Evolutionary conservation across 2,888 invertebrate genomes (phyloP).

Genomic region (Cactoblastis cactorum): DNA sequence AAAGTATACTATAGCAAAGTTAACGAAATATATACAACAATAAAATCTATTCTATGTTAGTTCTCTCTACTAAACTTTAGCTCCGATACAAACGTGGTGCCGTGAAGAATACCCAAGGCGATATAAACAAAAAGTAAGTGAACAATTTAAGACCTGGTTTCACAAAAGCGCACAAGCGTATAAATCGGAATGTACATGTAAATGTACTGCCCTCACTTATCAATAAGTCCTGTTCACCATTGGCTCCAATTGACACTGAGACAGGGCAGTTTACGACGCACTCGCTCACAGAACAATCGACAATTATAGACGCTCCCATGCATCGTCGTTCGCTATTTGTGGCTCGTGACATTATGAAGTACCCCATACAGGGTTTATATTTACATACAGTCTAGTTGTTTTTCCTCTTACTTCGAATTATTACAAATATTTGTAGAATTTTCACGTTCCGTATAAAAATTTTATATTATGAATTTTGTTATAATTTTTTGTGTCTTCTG

Average conservation of each 20-base stretch:
- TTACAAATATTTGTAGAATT: too few species aligned
- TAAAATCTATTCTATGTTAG: too few species aligned
- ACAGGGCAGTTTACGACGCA: constrained; percentile 8
- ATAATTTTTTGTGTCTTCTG: too few species aligned
- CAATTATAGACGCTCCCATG: constrained; percentile 24
- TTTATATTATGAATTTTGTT: too few species aligned
- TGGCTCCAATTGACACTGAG: constrained; percentile 7
- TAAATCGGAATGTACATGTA: constrained; percentile 3
- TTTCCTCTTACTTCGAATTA: too few species aligned
- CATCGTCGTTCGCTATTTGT: constrained; percentile 29
- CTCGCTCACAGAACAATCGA: constrained; percentile 19
- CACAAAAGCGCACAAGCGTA: constrained; percentile 5
- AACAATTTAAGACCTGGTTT: constrained; percentile 7
- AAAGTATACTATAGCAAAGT: not conserved
- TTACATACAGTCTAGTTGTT: constrained; percentile 39
- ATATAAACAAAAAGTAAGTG: constrained; percentile 1
- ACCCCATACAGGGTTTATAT: constrained; percentile 22
- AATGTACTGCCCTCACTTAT: constrained; percentile 10
- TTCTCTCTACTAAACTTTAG: not conserved
- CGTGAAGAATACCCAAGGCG: not conserved
- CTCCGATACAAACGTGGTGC: not conserved
- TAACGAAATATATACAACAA: not conserved
- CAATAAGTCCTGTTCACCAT: constrained; percentile 11
- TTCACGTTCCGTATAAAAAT: too few species aligned
- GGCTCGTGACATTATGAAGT: constrained; percentile 42